Base-by-base conservation (phyloP, 2,113 vertebrate species). In the Poecile atricapillus region DNA sequence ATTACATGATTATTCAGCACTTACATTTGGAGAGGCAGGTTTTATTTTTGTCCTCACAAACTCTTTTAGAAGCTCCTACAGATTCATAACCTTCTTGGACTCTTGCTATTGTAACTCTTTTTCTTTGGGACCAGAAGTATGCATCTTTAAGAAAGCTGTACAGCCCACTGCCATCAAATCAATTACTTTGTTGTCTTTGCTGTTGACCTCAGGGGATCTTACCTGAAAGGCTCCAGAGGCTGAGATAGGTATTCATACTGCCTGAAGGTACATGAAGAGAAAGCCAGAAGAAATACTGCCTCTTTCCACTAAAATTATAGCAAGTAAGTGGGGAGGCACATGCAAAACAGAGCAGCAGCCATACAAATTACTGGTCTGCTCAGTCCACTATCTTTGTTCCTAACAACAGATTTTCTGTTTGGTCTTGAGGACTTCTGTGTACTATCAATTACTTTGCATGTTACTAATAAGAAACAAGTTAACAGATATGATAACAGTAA, bases 1-100 rank as follows among this genome's bases (percentile, higher is more conserved):
- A 82, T 43, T n/a, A n/a, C 12, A 13, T 76, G 56, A 82, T 37
- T 53, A 27, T 60, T 79, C 59, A 69, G 23, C 1, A 2, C 31
- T 80, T 92, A 65, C 7, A 2, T 76, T 88, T 83, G 59, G 47
- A 94, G 41, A 88, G 3, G 16, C 39, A 22, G 23, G 7, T 14
- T 88, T 92, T 67, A 65, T 53, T 93, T 90, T 63, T 78, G 55
- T 44, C 68, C 27, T 86, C 50, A 69, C 35, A 85, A 79, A 87
- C 87, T 90, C 59, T 35, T 95, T 81, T 55, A 92, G 55, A 28
- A 93, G 77, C 79, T 86, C 76, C 68, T 81, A 94, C 43, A 67
- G 59, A 89, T 92, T 92, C 86, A 76, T 81, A 86, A 83, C 21
- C 8, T 82, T 56, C 52, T 50, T 63, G 31, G 25, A 71, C 33